Evolutionary conservation across 2,888 invertebrate species (phyloP), one percentile per base, ranked within the genome.

Genomic region (Campoplex nolae): DNA sequence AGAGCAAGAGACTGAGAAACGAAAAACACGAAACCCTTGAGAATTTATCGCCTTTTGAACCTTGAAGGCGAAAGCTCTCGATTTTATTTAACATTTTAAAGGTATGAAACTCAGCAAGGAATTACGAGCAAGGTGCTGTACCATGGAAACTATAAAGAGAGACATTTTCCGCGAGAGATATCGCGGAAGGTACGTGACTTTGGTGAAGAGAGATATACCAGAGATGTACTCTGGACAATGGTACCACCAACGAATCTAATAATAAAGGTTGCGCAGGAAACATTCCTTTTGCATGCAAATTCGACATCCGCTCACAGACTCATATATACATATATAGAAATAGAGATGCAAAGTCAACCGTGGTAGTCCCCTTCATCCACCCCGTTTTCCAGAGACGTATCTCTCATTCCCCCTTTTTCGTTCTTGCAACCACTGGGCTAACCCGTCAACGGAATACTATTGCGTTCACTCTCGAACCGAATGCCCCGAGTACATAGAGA

Each of bases 271-370:
- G 84, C 74, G 82, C 77, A 85, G 81, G 85, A 88, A 89, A 88
- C 85, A 85, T 84, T 80, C 84, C 88, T 91, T 91, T 90, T 89
- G 87, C 85, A 91, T 91, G 90, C 90, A 92, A 90, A 90, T 91
- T 85, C 77, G 35, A 82, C 74, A 84, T 74, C 79, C 88, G 88
- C 80, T 70, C 65, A 23, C 23, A 67, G 71, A 73, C 58, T 73
- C 51, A 42, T 9, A 42, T 67, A 11, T 18, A 62, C 32, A 32
- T 16, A 23, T 38, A 38, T 13, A 23, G 18, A 62, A 28, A 70
- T 73, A 76, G 77, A 62, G 71, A 85, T 32, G 56, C 65, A 73
- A 45, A 77, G 81, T 85, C 83, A 79, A 83, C 65, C 51, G 80
- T 75, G 74, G 74, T 28, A 73, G 83, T 76, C 70, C 77, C 68